These are phyloP conservation scores for Todiramphus saurophagus DNA, from an alignment of 2,113 vertebrate genomes.

Conservation along the genomic window DNA sequence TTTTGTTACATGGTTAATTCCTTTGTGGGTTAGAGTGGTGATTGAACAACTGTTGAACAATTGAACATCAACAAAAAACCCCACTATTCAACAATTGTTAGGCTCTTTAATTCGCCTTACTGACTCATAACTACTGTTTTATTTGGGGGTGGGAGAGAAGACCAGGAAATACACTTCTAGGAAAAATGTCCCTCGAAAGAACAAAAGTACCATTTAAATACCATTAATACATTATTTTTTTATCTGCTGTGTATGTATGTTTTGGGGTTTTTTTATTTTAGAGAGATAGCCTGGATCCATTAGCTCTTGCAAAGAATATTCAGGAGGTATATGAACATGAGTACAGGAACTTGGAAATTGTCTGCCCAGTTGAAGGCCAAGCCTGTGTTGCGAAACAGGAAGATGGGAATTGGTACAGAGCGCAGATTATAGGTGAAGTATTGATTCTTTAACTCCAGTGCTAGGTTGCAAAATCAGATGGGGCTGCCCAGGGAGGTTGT, in stretches of 20 bases:
- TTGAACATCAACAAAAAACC: background rate
- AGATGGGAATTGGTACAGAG: slow-evolving; percentile 87
- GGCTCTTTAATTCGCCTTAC: background rate
- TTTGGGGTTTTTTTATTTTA: slow-evolving; percentile 54
- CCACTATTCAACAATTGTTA: background rate
- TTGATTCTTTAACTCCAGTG: background rate
- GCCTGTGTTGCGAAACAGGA: slow-evolving; percentile 85
- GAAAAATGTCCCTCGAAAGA: background rate
- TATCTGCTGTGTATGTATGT: background rate
- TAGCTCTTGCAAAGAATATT: slow-evolving; percentile 76
- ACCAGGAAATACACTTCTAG: background rate
- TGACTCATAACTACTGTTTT: background rate
- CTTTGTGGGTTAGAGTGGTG: background rate
- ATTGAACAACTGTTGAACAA: background rate
- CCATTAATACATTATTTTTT: background rate
- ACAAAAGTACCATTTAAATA: background rate
- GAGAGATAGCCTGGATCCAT: slow-evolving; percentile 79
- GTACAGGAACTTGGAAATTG: slow-evolving; percentile 67
- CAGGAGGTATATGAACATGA: slow-evolving; percentile 77
- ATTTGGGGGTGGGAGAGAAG: background rate
- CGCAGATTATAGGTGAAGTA: slow-evolving; percentile 81
- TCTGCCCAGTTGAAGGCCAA: slow-evolving; percentile 81
- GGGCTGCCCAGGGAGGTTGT: no score
- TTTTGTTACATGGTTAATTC: background rate
- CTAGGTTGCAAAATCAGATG: background rate